A percentile compares a stretch with the other conserved stretches of the same genome.
Conservation (phyloP, 2,113 vertebrate species). For the Varanus salvator region DNA sequence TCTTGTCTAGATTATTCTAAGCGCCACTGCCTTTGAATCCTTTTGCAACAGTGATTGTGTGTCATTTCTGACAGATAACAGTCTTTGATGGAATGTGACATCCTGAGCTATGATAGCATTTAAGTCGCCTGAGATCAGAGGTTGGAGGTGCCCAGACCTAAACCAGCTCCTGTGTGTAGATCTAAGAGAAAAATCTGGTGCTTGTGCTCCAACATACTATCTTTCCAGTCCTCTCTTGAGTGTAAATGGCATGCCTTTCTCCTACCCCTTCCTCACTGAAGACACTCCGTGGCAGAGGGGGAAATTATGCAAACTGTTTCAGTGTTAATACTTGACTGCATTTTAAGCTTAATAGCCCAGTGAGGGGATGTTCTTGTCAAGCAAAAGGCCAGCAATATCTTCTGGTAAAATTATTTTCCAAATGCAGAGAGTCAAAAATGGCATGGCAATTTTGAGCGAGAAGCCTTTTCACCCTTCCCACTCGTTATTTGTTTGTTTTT, state of each 20-base stretch:
- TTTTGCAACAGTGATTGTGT: neutral
- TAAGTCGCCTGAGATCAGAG: slow-evolving; percentile 39
- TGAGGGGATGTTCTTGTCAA: slow-evolving; percentile 60
- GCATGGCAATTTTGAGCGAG: slow-evolving; percentile 42
- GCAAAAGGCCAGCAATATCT: slow-evolving; percentile 70
- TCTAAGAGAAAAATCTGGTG: slow-evolving; percentile 37
- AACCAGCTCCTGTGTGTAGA: slow-evolving; percentile 48
- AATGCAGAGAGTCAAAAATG: slow-evolving; percentile 63
- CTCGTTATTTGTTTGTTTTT: slow-evolving; percentile 51
- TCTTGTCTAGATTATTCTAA: slow-evolving; percentile 23
- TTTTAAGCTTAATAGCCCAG: slow-evolving; percentile 65
- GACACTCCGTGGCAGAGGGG: slow-evolving; percentile 14
- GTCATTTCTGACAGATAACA: neutral
- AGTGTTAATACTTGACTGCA: slow-evolving; percentile 65
- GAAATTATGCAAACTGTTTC: slow-evolving; percentile 58
- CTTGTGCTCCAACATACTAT: neutral
- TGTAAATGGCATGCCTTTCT: slow-evolving; percentile 12
- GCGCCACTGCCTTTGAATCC: neutral
- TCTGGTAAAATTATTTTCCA: slow-evolving; percentile 60
- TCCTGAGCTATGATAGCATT: neutral
- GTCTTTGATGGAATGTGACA: slow-evolving; percentile 36
- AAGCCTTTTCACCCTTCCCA: slow-evolving; percentile 26
- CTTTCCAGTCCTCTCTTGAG: neutral
- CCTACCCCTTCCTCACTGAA: slow-evolving; percentile 20
- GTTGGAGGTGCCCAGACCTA: slow-evolving; percentile 20